phyloP scores from a whole-genome alignment of 2,113 vertebrate genomes.

The Poecile atricapillus region DNA sequence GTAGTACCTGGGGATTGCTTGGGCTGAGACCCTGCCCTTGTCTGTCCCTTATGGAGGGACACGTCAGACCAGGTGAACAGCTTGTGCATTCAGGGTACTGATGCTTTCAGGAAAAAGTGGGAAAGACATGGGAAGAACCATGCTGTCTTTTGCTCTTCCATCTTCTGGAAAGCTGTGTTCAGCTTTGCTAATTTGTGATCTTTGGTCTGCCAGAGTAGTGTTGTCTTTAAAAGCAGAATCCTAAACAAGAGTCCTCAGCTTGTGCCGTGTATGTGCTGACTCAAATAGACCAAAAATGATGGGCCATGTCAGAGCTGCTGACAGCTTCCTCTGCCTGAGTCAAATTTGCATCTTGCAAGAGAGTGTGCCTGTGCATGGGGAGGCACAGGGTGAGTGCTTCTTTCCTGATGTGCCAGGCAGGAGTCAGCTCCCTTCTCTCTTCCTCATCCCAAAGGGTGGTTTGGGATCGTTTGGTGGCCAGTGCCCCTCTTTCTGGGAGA shows the following conservation, averaged over 20 bases:
- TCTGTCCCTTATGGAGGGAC: neutral
- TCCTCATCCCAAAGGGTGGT: neutral
- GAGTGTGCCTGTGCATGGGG: neutral
- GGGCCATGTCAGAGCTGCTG: neutral
- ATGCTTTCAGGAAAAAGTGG: neutral
- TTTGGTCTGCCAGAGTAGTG: neutral
- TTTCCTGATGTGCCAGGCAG: neutral
- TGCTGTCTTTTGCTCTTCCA: neutral
- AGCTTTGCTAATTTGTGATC: neutral
- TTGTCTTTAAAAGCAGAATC: neutral
- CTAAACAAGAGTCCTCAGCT: neutral
- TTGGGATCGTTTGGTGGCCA: neutral
- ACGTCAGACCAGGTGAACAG: neutral
- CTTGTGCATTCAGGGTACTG: neutral
- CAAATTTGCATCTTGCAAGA: neutral
- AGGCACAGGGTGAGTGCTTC: fast-evolving
- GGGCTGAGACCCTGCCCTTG: neutral
- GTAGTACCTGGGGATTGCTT: neutral
- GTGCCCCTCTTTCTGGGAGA: neutral
- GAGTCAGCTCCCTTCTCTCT: neutral
- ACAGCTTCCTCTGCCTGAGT: neutral
- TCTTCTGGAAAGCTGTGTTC: neutral
- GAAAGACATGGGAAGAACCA: neutral
- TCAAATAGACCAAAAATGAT: neutral
- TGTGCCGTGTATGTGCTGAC: neutral